Evolutionary conservation across 2,888 invertebrate genomes (phyloP), one percentile per base, ranked within the genome.

Genomic region (Ennomos erosarius): DNA sequence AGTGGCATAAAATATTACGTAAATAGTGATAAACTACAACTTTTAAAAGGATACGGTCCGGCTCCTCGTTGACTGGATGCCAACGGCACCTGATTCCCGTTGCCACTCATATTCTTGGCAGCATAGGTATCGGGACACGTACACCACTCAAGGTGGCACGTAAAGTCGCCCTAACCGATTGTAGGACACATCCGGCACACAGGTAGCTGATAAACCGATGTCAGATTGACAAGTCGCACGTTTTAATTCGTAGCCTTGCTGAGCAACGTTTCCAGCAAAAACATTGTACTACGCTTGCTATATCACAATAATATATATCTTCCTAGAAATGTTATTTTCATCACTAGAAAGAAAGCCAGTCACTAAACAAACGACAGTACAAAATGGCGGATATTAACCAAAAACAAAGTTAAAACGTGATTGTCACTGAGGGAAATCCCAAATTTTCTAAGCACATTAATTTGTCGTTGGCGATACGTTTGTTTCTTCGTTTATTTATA

Each of bases 51-150:
- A 94, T 94, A 94, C 94, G 93, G 81, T 85, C 88, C 93, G 84
- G 90, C 91, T 75, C 88, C 93, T 85, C 91, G 93, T 82, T 89
- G 93, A 92, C 85, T 91, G 81, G 93, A 93, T 85, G 93, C 93
- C 85, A 93, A 84, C 84, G 94, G 94, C 93, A 93, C 92, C 92
- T 93, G 94, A 88, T 94, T 94, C 88, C 93, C 94, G 90, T 94
- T 94, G 86, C 93, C 93, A 90, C 94, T 94, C 94, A 94, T 94
- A 87, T 81, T 90, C 86, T 93, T 87, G 87, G 90, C 90, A 90
- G 93, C 93, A 93, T 92, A 93, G 93, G 93, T 93, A 84, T 93
- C 87, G 81, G 85, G 88, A 91, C 90, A 91, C 90, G 91, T 93
- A 93, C 89, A 94, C 91, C 90, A 88, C 93, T 93, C 93, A 92